A percentile compares a stretch with the other conserved stretches of the same genome.
Conservation (phyloP, 2,113 vertebrate genomes). For the Etheostoma cragini region DNA sequence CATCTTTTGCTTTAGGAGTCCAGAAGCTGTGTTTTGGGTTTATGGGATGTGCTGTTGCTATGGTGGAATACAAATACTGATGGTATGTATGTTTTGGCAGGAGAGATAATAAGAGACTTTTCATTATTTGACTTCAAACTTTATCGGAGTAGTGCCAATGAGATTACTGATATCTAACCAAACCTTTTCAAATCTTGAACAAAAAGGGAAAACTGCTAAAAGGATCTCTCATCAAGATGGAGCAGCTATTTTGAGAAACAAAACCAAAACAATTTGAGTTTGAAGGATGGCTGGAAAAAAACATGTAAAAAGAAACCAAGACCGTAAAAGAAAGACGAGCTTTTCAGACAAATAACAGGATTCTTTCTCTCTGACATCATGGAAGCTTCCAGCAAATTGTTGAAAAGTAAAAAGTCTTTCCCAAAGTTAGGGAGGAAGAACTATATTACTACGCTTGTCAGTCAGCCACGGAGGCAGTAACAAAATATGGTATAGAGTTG, state of each 20-base stretch:
- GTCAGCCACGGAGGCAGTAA: no score
- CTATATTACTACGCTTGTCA: no score
- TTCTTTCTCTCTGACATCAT: conserved; percentile 55
- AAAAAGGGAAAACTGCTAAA: not conserved
- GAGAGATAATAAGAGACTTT: not conserved
- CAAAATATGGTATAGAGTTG: no score
- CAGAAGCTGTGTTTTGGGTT: conserved; percentile 26
- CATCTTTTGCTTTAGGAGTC: not conserved
- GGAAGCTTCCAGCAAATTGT: conserved; percentile 30
- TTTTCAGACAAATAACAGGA: not conserved
- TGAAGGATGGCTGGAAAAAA: conserved; percentile 21
- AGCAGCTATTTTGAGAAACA: conserved; percentile 36
- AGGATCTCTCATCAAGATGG: not conserved
- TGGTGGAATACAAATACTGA: conserved; percentile 41
- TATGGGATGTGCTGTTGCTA: conserved; percentile 40
- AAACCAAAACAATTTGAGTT: conserved; percentile 24
- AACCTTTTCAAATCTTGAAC: not conserved
- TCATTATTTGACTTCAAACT: not conserved
- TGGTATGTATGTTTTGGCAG: not conserved
- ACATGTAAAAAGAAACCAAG: not conserved
- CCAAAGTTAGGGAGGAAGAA: not conserved
- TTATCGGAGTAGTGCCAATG: not conserved
- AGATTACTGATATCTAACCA: not conserved
- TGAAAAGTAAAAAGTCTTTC: not conserved
- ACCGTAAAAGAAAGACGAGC: not conserved